A percentile compares a stretch with the other conserved stretches of the same genome.
These are phyloP conservation scores for Pogoniulus pusillus DNA, from an alignment of 2,797 vertebrate species.

Conservation along the genomic window DNA sequence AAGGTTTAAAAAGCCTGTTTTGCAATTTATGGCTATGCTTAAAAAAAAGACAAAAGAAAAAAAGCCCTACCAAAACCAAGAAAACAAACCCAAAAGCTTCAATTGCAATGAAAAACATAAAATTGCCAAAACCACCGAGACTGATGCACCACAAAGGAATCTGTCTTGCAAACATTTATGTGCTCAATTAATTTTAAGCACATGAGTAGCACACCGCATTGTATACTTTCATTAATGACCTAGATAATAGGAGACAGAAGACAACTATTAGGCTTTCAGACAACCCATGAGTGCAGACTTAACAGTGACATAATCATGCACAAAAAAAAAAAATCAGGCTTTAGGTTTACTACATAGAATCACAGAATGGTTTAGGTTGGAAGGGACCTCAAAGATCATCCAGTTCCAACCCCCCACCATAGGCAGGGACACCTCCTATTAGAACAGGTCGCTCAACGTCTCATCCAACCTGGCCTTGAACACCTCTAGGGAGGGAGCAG, in stretches of 20 bases:
- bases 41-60: not conserved
- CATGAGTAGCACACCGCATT: not conserved
- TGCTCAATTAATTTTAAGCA: constrained; percentile 22
- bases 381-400: too few species aligned
- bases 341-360: not conserved
- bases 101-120: not conserved
- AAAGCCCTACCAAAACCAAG: not conserved
- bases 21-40: constrained; percentile 27
- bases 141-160: constrained; percentile 27
- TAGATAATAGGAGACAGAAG: constrained; percentile 27
- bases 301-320: not conserved
- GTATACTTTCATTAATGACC: constrained; percentile 41
- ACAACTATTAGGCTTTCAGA: constrained; percentile 5
- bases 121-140: constrained; percentile 34
- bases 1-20: constrained; percentile 49
- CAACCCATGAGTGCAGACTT: not conserved
- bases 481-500: too few species aligned
- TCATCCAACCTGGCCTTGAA: too few species aligned
- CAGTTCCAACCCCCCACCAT: too few species aligned
- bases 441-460: too few species aligned
- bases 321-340: not conserved
- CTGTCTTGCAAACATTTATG: constrained; percentile 31
- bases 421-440: too few species aligned
- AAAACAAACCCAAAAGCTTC: not conserved
- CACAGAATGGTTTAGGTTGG: too few species aligned